These are phyloP conservation scores for Glyphotaelius pellucidus DNA, from an alignment of 2,888 invertebrate genomes.

Conservation along the genomic window DNA sequence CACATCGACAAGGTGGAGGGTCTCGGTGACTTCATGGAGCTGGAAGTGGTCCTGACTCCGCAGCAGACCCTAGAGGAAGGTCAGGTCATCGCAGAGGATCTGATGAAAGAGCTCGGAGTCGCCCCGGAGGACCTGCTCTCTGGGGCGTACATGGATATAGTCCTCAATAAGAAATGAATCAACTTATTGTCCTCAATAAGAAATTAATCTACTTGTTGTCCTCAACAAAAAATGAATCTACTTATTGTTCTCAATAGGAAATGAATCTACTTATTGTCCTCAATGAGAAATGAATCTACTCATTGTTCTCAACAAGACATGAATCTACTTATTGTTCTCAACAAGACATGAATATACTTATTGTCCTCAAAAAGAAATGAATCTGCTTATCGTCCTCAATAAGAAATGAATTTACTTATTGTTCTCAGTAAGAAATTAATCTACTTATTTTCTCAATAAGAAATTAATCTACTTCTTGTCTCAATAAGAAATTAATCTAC, in stretches of 20 bases:
- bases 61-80: constrained; percentile 84
- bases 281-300: too few relatives aligned
- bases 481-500: neutral
- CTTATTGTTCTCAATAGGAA: too few relatives aligned
- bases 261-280: too few relatives aligned
- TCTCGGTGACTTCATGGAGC: constrained; percentile 89
- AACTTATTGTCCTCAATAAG: neutral
- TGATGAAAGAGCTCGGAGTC: constrained; percentile 83
- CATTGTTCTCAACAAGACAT: too few relatives aligned
- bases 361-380: too few relatives aligned
- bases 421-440: too few relatives aligned
- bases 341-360: too few relatives aligned
- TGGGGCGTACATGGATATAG: constrained; percentile 88
- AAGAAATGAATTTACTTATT: too few relatives aligned
- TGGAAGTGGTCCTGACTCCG: constrained; percentile 86
- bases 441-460: too few relatives aligned
- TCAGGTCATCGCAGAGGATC: constrained; percentile 81
- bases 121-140: constrained; percentile 80
- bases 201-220: neutral
- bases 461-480: constrained; percentile 69
- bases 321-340: too few relatives aligned
- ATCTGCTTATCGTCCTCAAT: too few relatives aligned
- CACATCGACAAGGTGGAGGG: constrained; percentile 91
- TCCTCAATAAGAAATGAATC: neutral
- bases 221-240: neutral